phyloP scores from a whole-genome alignment of 2,113 vertebrate species.

The Chionomys nivalis region DNA sequence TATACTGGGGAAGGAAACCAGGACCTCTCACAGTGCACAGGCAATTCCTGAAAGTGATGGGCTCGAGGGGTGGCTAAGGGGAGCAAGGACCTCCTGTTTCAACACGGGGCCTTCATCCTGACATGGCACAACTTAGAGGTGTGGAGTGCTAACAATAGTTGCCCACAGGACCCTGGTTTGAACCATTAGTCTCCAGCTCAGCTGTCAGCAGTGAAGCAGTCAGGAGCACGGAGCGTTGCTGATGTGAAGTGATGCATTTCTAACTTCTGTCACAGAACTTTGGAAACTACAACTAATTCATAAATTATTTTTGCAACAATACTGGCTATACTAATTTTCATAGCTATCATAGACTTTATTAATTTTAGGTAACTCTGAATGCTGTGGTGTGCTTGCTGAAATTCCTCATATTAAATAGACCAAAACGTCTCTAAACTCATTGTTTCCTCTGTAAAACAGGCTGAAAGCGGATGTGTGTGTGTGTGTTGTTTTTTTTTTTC shows the following conservation, averaged over 20 bases:
- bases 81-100: not conserved
- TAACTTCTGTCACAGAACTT: not conserved
- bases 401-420: constrained; percentile 25
- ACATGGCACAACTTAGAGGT: not conserved
- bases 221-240: not conserved
- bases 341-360: constrained; percentile 14
- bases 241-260: not conserved
- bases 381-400: not conserved
- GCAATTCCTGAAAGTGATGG: not conserved
- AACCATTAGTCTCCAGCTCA: not conserved
- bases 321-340: constrained; percentile 8
- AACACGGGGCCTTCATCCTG: not conserved
- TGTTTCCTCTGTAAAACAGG: not conserved
- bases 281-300: constrained; percentile 22
- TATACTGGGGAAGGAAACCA: not conserved
- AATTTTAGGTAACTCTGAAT: not conserved
- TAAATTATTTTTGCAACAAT: constrained; percentile 16
- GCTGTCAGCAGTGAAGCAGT: not conserved
- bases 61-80: not conserved
- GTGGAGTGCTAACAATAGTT: rapidly evolving
- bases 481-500: not conserved
- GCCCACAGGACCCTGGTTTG: not conserved
- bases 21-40: too few relatives aligned
- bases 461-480: not conserved
- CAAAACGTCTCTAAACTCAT: not conserved